These are phyloP conservation scores for Lacerta bilineata DNA, from an alignment of 2,797 vertebrate species.

Conservation along the genomic window DNA sequence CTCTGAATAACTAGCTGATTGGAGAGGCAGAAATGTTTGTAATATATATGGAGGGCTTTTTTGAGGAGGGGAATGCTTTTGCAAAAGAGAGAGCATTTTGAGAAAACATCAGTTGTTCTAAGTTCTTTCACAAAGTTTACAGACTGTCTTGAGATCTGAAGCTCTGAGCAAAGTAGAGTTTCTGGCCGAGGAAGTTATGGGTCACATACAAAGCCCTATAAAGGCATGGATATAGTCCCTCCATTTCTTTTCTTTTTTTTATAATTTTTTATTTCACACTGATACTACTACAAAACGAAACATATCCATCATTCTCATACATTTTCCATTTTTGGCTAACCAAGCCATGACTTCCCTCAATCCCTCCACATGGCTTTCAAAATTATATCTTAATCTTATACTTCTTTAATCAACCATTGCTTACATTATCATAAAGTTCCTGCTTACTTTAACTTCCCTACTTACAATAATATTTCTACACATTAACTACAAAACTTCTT, in stretches of 20 bases:
- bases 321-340: no score
- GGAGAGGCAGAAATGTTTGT: conserved; percentile 6
- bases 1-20: conserved; percentile 19
- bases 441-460: no score
- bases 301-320: no score
- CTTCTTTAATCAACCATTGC: no score
- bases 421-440: no score
- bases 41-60: neutral
- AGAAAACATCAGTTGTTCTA: neutral
- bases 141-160: neutral
- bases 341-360: no score
- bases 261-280: no score
- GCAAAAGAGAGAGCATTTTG: neutral
- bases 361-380: no score
- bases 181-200: neutral
- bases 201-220: neutral
- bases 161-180: neutral
- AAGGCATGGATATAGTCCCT: neutral
- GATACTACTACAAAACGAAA: no score
- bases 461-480: no score
- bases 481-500: no score
- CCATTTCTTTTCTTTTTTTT: neutral
- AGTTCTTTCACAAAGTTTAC: neutral
- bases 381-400: no score
- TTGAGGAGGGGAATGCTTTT: neutral